These are phyloP conservation scores for Seladonia tumulorum DNA, from an alignment of 2,888 invertebrate species.

Conservation along the genomic window DNA sequence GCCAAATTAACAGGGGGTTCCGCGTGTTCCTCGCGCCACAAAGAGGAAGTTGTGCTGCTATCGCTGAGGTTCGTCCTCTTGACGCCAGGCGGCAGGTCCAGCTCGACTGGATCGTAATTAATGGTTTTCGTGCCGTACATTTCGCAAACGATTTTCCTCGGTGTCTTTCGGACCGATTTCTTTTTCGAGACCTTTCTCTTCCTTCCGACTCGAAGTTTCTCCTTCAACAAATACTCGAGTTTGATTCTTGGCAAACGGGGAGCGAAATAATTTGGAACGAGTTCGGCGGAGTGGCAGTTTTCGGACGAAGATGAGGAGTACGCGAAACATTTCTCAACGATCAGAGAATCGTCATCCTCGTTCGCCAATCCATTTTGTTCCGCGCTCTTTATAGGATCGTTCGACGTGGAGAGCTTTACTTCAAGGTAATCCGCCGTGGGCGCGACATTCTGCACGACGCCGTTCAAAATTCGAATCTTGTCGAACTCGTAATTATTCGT, in stretches of 20 bases:
- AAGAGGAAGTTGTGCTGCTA: conserved; percentile 29
- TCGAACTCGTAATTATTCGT: background rate
- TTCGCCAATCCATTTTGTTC: background rate
- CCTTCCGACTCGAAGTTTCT: background rate
- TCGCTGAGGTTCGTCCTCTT: conserved; percentile 68
- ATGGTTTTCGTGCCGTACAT: conserved; percentile 72
- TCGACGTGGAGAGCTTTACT: background rate
- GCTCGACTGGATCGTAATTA: conserved; percentile 65
- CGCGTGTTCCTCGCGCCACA: background rate
- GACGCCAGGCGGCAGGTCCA: conserved; percentile 32
- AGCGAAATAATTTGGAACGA: background rate
- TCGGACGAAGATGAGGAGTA: background rate
- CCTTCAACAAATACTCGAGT: background rate
- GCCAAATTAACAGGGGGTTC: background rate
- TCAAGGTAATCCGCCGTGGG: conserved; percentile 10
- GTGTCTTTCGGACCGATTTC: background rate
- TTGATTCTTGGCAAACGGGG: conserved; percentile 3
- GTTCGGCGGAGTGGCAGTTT: background rate
- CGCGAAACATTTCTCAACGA: background rate
- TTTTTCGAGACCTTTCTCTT: background rate
- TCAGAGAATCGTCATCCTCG: background rate
- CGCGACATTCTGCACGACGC: too few species aligned
- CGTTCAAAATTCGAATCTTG: background rate
- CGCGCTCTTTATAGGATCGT: background rate
- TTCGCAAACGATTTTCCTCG: conserved; percentile 60